Base-by-base conservation (phyloP, 2,888 invertebrate species). In the Andrena praecox region DNA sequence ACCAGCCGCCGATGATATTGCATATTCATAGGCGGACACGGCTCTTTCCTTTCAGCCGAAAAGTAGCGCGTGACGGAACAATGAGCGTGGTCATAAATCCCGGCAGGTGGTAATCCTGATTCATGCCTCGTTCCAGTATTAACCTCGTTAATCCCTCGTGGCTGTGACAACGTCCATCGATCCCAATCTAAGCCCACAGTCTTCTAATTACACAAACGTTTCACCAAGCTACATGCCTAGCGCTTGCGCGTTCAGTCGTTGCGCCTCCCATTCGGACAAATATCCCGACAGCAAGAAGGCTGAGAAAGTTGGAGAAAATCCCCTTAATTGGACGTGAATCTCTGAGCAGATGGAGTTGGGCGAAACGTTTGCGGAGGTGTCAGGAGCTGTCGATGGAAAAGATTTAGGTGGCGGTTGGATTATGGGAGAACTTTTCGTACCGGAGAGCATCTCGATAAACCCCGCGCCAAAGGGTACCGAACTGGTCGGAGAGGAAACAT, bases 101-200 rank as follows among this genome's bases (percentile, higher is more conserved):
- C 69, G 84, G 80, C 87, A 87, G 87, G 85, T 87, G 87, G 77
- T 80, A 76, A 74, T 87, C 85, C 87, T 89, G 90, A 90, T 90
- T 90, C 87, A 86, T 85, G 79, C 72, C 67, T 68, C 82, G 81
- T 77, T 81, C 82, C 82, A 73, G 80, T 62, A 75, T 80, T 80
- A 87, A 85, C 80, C 84, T 60, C 78, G 84, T 82, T 87, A 84
- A 80, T 87, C 80, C 80, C 8, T 60, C 29, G 80, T 63, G 80
- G 66, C 63, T 80, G 68, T 59, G 59, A 12, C 50, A 33, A 60
- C 33, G 31, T 74, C 74, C 78, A 77, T 72, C 85, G 83, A 73
- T 56, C 56, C 16, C 78, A 86, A 86, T 84, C 84, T 86, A 82
- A 60, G 63, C 74, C 24, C 64, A 10, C 66, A 29, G 20, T 77